phyloP scores from a whole-genome alignment of 2,797 vertebrate genomes.

The Rhodeus uyekii region DNA sequence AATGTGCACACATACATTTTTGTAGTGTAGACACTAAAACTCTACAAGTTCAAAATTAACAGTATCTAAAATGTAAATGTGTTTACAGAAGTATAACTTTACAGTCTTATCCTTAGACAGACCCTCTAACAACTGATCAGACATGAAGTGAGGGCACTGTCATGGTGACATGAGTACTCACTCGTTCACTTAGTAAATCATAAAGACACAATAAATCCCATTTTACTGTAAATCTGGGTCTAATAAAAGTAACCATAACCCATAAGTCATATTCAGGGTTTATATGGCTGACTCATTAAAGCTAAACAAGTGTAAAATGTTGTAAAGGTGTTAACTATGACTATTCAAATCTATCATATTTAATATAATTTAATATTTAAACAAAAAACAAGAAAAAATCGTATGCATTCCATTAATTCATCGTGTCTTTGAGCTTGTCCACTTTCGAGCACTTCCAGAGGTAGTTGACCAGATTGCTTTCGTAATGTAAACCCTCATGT shows the following conservation, averaged over 20 bases:
- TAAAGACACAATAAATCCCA: not conserved
- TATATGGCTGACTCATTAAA: not conserved
- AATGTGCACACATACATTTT: conserved; percentile 1
- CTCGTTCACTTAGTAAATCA: not conserved
- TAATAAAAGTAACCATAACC: not conserved
- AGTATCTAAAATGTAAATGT: not conserved
- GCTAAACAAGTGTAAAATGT: not conserved
- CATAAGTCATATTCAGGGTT: not conserved
- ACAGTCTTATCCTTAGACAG: not conserved
- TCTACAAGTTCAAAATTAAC: conserved; percentile 1
- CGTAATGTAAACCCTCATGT: too few relatives aligned
- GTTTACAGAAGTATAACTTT: not conserved
- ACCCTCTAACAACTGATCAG: not conserved
- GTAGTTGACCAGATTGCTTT: too few relatives aligned
- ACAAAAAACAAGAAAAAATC: too few relatives aligned
- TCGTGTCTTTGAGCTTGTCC: too few relatives aligned
- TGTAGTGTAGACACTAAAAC: conserved; percentile 17
- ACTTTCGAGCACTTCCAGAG: too few relatives aligned
- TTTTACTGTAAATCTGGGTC: not conserved
- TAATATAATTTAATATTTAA: too few relatives aligned
- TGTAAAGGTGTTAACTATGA: not conserved
- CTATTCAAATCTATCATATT: too few relatives aligned
- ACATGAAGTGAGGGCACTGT: too few relatives aligned
- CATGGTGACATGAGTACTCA: too few relatives aligned
- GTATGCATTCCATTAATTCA: not conserved